Percentiles rank a stretch among this genome's conserved stretches.
Conservation (phyloP, 1,140 invertebrate genomes). For the Gryon sp. region DNA sequence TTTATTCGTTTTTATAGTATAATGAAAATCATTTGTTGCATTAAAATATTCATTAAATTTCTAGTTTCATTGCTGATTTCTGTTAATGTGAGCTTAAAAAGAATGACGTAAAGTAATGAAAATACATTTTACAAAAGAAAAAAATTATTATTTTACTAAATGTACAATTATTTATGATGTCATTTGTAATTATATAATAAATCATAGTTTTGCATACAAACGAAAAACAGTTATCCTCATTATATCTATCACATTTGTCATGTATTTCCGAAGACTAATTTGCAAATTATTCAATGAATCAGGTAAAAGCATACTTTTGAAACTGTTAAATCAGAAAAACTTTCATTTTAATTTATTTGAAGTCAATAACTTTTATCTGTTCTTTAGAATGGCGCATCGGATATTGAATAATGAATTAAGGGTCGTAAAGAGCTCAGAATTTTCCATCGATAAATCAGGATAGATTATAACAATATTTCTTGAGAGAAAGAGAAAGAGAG, state of each 20-base stretch:
- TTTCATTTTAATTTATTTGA: slow-evolving; percentile 60
- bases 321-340: slow-evolving; percentile 61
- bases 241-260: slow-evolving; percentile 23
- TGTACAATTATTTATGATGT: too few relatives aligned
- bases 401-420: slow-evolving; percentile 65
- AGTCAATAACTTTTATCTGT: slow-evolving; percentile 61
- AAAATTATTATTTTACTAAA: too few relatives aligned
- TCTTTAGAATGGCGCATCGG: slow-evolving; percentile 51
- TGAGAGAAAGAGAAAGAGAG: slow-evolving; percentile 14
- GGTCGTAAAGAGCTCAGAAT: slow-evolving; percentile 56
- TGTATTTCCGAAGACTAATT: slow-evolving; percentile 21
- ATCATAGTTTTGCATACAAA: too few relatives aligned
- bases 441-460: slow-evolving; percentile 62
- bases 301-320: slow-evolving; percentile 51
- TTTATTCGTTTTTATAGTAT: too few relatives aligned
- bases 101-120: too few relatives aligned
- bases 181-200: too few relatives aligned
- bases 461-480: slow-evolving; percentile 60
- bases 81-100: too few relatives aligned
- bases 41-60: too few relatives aligned
- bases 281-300: slow-evolving; percentile 51
- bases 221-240: not conserved
- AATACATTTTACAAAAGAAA: too few relatives aligned
- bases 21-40: too few relatives aligned
- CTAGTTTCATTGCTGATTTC: too few relatives aligned